Evolutionary conservation across 2,888 invertebrate genomes (phyloP), one percentile per base, ranked within the genome.

Genomic region (Ochropacha duplaris): DNA sequence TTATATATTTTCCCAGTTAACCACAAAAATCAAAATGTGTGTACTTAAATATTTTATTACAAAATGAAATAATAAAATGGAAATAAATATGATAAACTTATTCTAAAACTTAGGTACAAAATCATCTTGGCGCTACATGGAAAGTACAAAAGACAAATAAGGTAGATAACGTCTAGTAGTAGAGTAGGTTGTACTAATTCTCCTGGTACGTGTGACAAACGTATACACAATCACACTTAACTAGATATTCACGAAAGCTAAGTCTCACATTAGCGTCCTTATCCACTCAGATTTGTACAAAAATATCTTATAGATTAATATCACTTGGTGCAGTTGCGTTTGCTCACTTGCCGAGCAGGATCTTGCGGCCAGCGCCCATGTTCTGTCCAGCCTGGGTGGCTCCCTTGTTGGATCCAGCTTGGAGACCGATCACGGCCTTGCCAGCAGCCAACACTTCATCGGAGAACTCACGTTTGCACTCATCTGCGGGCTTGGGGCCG

Each of bases 371-470:
- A 68, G 97, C 97, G 65, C 98, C 98, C 60, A 98, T 94, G 90
- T 97, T 98, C 86, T 95, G 95, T 28, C 99, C 99, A 28, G 98
- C 95, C 90, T 98, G 98, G 62, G 96, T 96, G 74, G 98, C 98
- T 50, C 98, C 99, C 92, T 98, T 98, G 95, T 99, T 99, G 86
- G 96, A 96, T 60, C 99, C 99, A 72, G 98, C 98, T 90, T 99
- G 99, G 55, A 99, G 96, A 78, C 98, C 98, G 78, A 99, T 97
- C 78, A 98, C 94, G 69, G 96, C 95, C 91, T 99, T 95, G 26
- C 98, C 98, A 69, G 98, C 98, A 74, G 95, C 95, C 76, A 99
- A 84, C 82, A 97, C 97, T 84, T 98, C 99, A 0, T 98, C 98
- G 22, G 96, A 95, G 94, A 99, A 99, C 36, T 99, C 97, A 69